These are phyloP conservation scores for Orchesellides sinensis DNA, from an alignment of 2,888 invertebrate genomes.

Conservation along the genomic window DNA sequence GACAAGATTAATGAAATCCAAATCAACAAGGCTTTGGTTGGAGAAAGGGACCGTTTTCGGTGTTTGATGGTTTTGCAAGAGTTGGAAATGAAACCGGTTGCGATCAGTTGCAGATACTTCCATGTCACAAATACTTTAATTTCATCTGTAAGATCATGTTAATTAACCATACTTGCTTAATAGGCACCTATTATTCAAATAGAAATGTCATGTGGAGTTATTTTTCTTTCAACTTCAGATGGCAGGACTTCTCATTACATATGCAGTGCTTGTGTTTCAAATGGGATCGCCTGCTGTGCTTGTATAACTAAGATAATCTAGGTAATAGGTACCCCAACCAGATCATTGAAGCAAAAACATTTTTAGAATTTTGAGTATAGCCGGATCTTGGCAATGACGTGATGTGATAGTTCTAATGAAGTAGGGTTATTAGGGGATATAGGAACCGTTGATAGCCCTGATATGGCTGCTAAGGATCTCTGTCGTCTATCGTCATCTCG, in stretches of 20 bases:
- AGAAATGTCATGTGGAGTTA: not conserved
- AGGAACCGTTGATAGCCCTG: no score
- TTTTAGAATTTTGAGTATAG: not conserved
- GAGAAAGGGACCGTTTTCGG: not conserved
- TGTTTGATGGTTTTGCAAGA: constrained; percentile 2
- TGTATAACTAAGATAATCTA: no score
- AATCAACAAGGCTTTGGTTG: not conserved
- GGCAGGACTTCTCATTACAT: constrained; percentile 18
- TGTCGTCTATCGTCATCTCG: no score
- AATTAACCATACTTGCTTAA: not conserved
- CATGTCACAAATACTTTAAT: constrained; percentile 18
- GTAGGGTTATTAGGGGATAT: no score
- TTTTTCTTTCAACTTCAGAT: constrained; percentile 10
- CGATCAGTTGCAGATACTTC: constrained; percentile 16
- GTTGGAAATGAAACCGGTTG: not conserved
- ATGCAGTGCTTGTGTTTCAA: constrained; percentile 9
- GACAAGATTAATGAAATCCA: not conserved
- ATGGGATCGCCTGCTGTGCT: not conserved
- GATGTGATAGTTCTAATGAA: no score
- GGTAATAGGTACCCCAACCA: no score
- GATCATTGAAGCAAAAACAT: no score
- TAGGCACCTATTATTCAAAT: no score
- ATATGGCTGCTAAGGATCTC: no score
- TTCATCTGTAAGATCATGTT: constrained; percentile 5
- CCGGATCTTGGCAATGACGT: no score